Evolutionary conservation across 2,113 vertebrate genomes (phyloP).

Genomic region (Phasianus colchicus): DNA sequence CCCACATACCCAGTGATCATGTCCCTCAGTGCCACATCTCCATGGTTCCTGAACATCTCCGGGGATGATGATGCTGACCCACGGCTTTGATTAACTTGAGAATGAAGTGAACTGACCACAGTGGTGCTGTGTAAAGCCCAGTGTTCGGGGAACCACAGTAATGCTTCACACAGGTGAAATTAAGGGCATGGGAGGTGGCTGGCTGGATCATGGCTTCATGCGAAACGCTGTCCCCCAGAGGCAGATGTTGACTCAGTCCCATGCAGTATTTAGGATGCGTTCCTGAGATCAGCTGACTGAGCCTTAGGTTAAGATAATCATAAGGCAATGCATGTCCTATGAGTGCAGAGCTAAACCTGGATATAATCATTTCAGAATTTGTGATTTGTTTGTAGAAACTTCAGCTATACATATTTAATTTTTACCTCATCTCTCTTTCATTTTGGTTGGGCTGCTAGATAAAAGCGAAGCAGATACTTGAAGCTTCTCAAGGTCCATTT

Average conservation of each 20-base stretch:
- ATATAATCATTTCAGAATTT: not conserved
- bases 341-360: not conserved
- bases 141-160: not conserved
- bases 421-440: not conserved
- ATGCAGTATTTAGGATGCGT: not conserved
- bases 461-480: not conserved
- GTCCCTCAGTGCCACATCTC: too few species aligned
- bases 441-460: not conserved
- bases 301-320: not conserved
- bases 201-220: not conserved
- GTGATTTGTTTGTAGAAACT: not conserved
- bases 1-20: too few species aligned
- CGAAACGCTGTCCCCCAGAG: not conserved
- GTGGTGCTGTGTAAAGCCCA: not conserved
- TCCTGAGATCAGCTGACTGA: slow-evolving; percentile 11
- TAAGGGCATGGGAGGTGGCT: not conserved
- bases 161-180: not conserved
- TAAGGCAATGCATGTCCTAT: not conserved
- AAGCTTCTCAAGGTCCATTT: not conserved
- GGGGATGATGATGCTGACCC: not conserved
- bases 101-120: fast-evolving
- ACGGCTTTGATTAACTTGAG: not conserved
- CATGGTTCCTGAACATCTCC: too few species aligned
- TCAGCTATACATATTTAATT: fast-evolving
- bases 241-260: not conserved